A percentile compares a stretch with the other conserved stretches of the same genome.
Evolutionary conservation across 2,888 invertebrate genomes (phyloP).

Genomic region (Ephialtes manifestator): DNA sequence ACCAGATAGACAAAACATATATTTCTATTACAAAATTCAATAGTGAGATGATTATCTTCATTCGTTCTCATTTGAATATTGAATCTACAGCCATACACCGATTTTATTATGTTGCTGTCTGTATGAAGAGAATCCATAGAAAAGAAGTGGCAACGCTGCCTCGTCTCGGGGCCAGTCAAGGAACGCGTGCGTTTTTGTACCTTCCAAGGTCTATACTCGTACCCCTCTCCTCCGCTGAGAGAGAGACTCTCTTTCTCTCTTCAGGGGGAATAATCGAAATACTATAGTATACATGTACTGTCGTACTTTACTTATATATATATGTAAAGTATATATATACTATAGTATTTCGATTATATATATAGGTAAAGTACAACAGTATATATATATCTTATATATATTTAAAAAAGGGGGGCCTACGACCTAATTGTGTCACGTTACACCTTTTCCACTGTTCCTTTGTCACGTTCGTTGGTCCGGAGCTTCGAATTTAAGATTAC

Average conservation of each 20-base stretch:
- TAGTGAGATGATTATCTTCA: not conserved
- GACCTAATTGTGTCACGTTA: constrained; percentile 81
- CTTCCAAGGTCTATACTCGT: constrained; percentile 78
- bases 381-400: no score
- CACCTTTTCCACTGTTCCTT: constrained; percentile 66
- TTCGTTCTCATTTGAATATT: not conserved
- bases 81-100: not conserved
- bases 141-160: constrained; percentile 61
- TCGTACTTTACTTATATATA: not conserved
- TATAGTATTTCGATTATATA: no score
- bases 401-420: constrained; percentile 66
- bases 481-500: constrained; percentile 31
- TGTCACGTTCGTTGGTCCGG: constrained; percentile 39
- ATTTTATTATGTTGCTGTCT: not conserved
- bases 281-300: constrained; percentile 21
- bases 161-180: constrained; percentile 72
- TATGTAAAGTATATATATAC: no score
- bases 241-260: constrained; percentile 43
- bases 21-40: no score
- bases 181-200: constrained; percentile 77
- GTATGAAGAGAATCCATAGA: constrained; percentile 37
- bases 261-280: constrained; percentile 75
- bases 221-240: constrained; percentile 75
- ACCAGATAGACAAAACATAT: no score
- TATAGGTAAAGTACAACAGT: no score